Evolutionary conservation across 2,888 invertebrate species (phyloP), one percentile per base, ranked within the genome.

Genomic region (Ctenicera cuprea): DNA sequence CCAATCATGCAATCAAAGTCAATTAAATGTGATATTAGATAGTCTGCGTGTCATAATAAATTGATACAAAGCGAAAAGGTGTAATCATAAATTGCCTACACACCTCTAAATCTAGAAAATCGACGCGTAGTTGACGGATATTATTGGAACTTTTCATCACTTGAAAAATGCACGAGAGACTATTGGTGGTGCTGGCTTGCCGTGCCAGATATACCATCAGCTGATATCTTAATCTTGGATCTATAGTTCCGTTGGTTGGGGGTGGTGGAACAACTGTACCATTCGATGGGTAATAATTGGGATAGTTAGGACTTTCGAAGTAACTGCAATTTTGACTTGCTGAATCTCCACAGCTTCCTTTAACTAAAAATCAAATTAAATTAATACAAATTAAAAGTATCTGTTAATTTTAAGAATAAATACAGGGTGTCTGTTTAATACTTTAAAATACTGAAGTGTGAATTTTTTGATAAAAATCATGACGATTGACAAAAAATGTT

Each of bases 271-370:
- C 77, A 2, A 82, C 80, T 8, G 81, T 80, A 14, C 82, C 81
- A 30, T 82, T 80, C 0, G 81, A 69, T 0, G 86, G 87, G 73
- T 84, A 86, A 71, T 83, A 87, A 68, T 89, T 87, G 0, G 94
- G 94, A 81, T 91, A 94, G 59, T 90, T 91, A 0, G 92, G 92
- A 82, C 92, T 94, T 66, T 92, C 92, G 81, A 95, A 94, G 87
- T 94, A 94, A 0, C 91, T 92, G 70, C 90, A 88, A 77, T 91
- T 89, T 72, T 91, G 89, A 22, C 87, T 87, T 0, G 92, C 90
- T 2, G 88, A 88, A 3, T 89, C 91, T 1, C 94, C 94, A 81
- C 95, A 95, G 5, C 89, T 88, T 48, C 90, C 89, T 81, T 90
- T 89, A 84, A 91, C 95, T 95, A 85, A 20, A 81, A 83, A 54